These are phyloP conservation scores for Odontomachus brunneus DNA, from an alignment of 1,140 invertebrate species.

Conservation along the genomic window DNA sequence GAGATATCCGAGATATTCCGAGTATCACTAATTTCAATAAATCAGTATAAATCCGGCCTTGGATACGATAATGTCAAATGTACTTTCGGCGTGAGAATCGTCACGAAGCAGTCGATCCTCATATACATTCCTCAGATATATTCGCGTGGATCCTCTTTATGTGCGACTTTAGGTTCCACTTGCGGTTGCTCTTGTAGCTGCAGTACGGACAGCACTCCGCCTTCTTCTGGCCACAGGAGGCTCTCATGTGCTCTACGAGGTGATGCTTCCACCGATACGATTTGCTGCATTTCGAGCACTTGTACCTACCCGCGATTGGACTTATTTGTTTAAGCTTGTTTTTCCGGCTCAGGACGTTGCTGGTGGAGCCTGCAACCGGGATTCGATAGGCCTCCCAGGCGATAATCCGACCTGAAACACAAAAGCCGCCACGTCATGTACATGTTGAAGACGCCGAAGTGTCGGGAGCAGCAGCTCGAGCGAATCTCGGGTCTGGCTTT, in stretches of 20 bases:
- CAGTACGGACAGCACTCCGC: slow-evolving; percentile 84
- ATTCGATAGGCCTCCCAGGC: slow-evolving; percentile 74
- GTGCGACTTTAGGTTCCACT: slow-evolving; percentile 84
- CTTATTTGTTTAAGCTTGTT: slow-evolving; percentile 34
- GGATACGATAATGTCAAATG: not conserved
- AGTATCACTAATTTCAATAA: too few relatives aligned
- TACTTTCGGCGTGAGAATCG: too few relatives aligned
- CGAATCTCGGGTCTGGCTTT: not conserved
- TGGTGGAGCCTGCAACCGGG: slow-evolving; percentile 47
- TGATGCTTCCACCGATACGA: slow-evolving; percentile 83
- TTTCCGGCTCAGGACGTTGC: slow-evolving; percentile 44
- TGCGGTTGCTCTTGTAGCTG: slow-evolving; percentile 82
- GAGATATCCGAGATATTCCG: too few relatives aligned
- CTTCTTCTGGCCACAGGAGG: slow-evolving; percentile 83
- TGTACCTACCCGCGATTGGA: slow-evolving; percentile 59
- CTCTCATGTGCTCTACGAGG: slow-evolving; percentile 83
- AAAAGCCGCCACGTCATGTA: slow-evolving; percentile 63
- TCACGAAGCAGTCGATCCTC: not conserved
- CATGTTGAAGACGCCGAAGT: not conserved
- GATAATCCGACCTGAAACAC: slow-evolving; percentile 76
- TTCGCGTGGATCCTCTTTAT: slow-evolving; percentile 79
- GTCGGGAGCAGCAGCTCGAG: not conserved
- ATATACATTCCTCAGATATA: too few relatives aligned
- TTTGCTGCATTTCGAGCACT: slow-evolving; percentile 81
- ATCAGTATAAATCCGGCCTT: too few relatives aligned